phyloP scores from a whole-genome alignment of 1,140 invertebrate species.

The Hormaphis cornu region DNA sequence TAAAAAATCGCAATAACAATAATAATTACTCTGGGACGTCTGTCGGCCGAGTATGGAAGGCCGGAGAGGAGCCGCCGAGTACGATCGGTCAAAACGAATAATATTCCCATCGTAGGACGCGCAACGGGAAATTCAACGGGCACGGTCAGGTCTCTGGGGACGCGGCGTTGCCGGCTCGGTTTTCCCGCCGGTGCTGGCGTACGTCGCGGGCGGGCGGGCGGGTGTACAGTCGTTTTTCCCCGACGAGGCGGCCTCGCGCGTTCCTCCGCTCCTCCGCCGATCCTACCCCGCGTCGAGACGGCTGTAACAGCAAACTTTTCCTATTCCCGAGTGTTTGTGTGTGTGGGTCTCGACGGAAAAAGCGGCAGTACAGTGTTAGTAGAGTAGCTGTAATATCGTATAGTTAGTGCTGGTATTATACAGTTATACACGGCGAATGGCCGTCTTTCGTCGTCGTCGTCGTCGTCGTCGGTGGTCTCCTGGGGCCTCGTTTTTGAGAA shows the following conservation, averaged over 20 bases:
- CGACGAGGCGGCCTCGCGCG: not conserved
- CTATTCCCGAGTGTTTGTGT: not conserved
- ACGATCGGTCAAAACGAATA: slow-evolving; percentile 25
- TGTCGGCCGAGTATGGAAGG: not conserved
- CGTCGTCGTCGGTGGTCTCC: slow-evolving; percentile 9
- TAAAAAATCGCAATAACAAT: too few species aligned
- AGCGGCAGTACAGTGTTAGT: not conserved
- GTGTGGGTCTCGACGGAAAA: not conserved
- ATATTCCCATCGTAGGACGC: slow-evolving; percentile 30
- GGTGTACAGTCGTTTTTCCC: not conserved
- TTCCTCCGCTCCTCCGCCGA: not conserved
- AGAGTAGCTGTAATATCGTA: not conserved
- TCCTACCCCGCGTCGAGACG: not conserved
- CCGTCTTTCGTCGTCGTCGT: not conserved
- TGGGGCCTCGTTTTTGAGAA: too few species aligned
- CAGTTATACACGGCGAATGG: too few species aligned
- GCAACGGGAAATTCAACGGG: slow-evolving; percentile 28
- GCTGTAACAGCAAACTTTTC: not conserved
- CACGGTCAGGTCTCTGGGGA: slow-evolving; percentile 28
- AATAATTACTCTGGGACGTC: slow-evolving; percentile 18
- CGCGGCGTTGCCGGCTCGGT: slow-evolving; percentile 28
- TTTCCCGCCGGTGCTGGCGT: slow-evolving; percentile 22
- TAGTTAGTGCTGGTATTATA: not conserved
- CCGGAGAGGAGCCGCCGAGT: not conserved
- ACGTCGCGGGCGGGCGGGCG: not conserved